phyloP scores from a whole-genome alignment of 37 sponge, comb jelly and placozoan genomes.

The Spongilla lacustris region DNA sequence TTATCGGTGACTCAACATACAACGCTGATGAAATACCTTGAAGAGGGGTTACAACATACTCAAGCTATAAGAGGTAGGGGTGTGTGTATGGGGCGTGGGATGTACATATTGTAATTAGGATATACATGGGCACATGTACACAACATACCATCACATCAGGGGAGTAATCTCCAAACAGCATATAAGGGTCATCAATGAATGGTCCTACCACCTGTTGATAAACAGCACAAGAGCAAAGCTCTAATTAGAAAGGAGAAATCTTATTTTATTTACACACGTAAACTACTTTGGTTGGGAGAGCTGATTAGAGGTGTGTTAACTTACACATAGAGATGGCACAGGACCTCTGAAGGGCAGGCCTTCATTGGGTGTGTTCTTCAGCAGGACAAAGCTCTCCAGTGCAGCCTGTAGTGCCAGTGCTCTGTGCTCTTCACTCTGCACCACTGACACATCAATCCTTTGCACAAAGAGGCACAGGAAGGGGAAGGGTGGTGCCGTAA shows the following conservation, averaged over 20 bases:
- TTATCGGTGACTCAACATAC: not conserved
- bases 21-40: constrained; percentile 1
- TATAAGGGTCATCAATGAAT: constrained; percentile 34
- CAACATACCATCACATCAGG: constrained; percentile 40
- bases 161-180: constrained; percentile 55
- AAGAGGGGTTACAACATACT: constrained; percentile 43
- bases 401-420: constrained; percentile 40
- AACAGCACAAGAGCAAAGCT: too few relatives aligned
- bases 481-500: too few relatives aligned
- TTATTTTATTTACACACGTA: too few relatives aligned
- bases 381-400: constrained; percentile 38
- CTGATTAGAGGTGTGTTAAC: too few relatives aligned
- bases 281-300: too few relatives aligned
- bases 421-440: constrained; percentile 47
- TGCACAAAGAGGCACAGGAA: too few relatives aligned
- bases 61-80: not conserved
- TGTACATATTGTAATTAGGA: not conserved
- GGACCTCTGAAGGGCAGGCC: not conserved
- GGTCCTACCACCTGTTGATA: constrained; percentile 57
- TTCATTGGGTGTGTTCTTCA: constrained; percentile 38
- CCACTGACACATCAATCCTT: constrained; percentile 38
- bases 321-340: too few relatives aligned
- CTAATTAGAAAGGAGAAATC: too few relatives aligned
- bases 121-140: too few relatives aligned
- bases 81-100: too few relatives aligned